Evolutionary conservation across 2,888 invertebrate genomes (phyloP).

Genomic region (Luperina testacea): DNA sequence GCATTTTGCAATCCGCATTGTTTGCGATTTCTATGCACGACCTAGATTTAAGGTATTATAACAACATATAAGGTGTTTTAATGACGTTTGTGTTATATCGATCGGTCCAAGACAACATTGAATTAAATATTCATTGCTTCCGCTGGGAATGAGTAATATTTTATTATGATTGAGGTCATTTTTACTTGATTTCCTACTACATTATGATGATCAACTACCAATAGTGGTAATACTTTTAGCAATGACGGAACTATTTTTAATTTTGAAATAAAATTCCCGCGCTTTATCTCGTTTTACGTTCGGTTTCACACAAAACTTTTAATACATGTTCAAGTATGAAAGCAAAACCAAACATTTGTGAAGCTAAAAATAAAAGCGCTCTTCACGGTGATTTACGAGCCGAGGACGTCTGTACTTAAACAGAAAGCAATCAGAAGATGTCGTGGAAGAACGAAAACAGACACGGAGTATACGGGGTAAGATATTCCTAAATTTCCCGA

Average conservation of each 20-base stretch:
- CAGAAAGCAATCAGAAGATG: conserved; percentile 50
- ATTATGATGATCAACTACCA: neutral
- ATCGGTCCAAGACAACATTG: neutral
- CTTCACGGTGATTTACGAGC: conserved; percentile 50
- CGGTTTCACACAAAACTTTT: conserved; percentile 48
- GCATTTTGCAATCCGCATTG: conserved; percentile 83
- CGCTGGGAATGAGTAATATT: conserved; percentile 15
- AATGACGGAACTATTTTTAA: neutral
- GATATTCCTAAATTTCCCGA: conserved; percentile 4
- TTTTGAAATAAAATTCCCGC: conserved; percentile 22
- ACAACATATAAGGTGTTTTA: conserved; percentile 21
- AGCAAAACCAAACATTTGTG: conserved; percentile 35
- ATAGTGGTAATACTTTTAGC: neutral
- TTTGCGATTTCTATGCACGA: conserved; percentile 71
- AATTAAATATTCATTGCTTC: conserved; percentile 33
- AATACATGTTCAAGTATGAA: conserved; percentile 30
- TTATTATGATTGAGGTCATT: conserved; percentile 14
- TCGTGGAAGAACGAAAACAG: conserved; percentile 44
- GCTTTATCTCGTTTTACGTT: conserved; percentile 29
- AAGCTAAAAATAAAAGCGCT: conserved; percentile 49
- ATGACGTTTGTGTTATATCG: conserved; percentile 1
- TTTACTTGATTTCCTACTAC: neutral
- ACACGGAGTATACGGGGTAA: conserved; percentile 3
- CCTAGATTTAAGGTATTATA: conserved; percentile 66
- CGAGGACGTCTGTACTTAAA: conserved; percentile 35